A percentile compares a stretch with the other conserved stretches of the same genome.
These are phyloP conservation scores for Leucoma salicis DNA, from an alignment of 2,888 invertebrate genomes.

Conservation along the genomic window DNA sequence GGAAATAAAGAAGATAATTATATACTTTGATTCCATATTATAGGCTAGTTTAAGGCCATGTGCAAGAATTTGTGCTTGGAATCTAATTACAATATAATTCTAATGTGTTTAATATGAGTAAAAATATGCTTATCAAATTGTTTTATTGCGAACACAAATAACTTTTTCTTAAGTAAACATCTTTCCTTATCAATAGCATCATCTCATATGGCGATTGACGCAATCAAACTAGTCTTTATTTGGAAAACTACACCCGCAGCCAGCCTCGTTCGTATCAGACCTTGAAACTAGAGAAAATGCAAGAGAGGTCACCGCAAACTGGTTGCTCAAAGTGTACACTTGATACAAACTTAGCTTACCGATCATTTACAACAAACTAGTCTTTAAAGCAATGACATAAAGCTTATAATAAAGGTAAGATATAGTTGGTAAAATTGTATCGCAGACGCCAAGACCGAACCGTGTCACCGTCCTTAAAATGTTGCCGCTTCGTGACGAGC, in stretches of 20 bases:
- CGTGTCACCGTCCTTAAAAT: conserved; percentile 61
- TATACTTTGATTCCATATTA: too few species aligned
- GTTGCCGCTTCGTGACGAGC: conserved; percentile 45
- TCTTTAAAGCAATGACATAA: conserved; percentile 6
- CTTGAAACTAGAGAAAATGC: conserved; percentile 61
- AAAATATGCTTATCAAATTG: too few species aligned
- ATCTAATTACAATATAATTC: too few species aligned
- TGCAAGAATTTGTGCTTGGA: too few species aligned
- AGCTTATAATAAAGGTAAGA: conserved; percentile 13
- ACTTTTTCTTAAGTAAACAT: conserved; percentile 8
- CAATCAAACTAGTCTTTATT: conserved; percentile 45
- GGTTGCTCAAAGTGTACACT: conserved; percentile 49
- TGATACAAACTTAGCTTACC: conserved; percentile 32
- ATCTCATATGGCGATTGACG: conserved; percentile 26
- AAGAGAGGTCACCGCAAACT: conserved; percentile 49
- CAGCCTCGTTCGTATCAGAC: conserved; percentile 44
- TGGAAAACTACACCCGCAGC: conserved; percentile 45
- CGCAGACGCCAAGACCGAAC: conserved; percentile 52
- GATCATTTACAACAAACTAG: conserved; percentile 6
- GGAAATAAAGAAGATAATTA: too few species aligned
- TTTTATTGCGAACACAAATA: too few species aligned
- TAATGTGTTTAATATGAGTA: too few species aligned
- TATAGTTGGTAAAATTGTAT: conserved; percentile 34
- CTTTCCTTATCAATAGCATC: conserved; percentile 7
- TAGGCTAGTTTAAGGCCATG: too few species aligned